phyloP scores from a whole-genome alignment of 2,113 vertebrate genomes.

The Gnathonemus echidnorhynchus region DNA sequence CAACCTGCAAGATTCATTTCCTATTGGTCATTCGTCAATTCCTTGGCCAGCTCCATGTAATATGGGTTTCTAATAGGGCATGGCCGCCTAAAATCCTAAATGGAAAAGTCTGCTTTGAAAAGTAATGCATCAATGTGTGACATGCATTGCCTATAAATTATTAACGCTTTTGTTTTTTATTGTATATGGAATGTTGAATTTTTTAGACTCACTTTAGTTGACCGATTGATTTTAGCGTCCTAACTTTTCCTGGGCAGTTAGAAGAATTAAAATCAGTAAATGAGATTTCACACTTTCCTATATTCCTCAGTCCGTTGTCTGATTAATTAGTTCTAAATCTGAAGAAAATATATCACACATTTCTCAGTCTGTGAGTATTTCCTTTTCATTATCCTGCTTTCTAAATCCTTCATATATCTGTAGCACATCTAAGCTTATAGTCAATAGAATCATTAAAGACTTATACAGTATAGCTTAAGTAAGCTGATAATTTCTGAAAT shows the following conservation, averaged over 20 bases:
- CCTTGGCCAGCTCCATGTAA: not conserved
- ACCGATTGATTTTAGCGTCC: not conserved
- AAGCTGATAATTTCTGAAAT: not conserved
- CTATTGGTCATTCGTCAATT: not conserved
- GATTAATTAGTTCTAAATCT: not conserved
- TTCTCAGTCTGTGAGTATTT: not conserved
- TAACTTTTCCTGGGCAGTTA: not conserved
- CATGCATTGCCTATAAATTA: not conserved
- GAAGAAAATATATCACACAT: not conserved
- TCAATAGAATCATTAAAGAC: not conserved
- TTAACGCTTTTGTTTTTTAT: not conserved
- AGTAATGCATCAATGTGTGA: not conserved
- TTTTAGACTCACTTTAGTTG: not conserved
- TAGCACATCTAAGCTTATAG: not conserved
- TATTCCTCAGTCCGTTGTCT: not conserved
- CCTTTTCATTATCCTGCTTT: not conserved
- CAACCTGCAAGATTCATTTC: not conserved
- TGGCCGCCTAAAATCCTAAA: not conserved
- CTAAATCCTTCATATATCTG: not conserved
- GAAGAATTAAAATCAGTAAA: not conserved
- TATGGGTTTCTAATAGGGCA: not conserved
- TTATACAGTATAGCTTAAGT: not conserved
- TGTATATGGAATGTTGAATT: not conserved
- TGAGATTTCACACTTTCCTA: not conserved
- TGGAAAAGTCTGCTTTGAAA: not conserved